Evolutionary conservation across 1,140 invertebrate species (phyloP), one percentile per base, ranked within the genome.

Genomic region (Thrips palmi): DNA sequence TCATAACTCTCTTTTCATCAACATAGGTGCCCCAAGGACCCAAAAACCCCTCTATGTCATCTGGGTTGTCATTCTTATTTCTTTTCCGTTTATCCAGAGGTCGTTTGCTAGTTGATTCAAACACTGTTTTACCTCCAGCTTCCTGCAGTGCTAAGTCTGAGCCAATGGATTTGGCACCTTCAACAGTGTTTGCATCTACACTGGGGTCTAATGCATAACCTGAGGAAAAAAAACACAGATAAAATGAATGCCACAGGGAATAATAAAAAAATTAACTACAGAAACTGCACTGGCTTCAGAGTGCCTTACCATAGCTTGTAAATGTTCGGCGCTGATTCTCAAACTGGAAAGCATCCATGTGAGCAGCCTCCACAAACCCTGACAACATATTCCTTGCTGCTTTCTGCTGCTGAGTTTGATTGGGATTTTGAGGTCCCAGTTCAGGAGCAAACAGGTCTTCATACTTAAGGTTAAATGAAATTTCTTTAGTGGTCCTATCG

Each of bases 261-360:
- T 1, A 21, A 43, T 36, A 30, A 33, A 35, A 31, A 14, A 4
- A 23, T 37, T n/a, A 7, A 17, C 15, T 23, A 38, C 18, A 7
- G 14, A 28, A 15, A 12, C 20, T 31, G 30, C 28, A n/a, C 4
- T 39, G 14, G 23, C 17, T 18, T 21, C 19, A 32, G 8, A 40
- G 14, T 2, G 17, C 33, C 54, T 52, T 59, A 77, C 76, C 88
- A 63, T 84, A 94, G 52, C 83, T 88, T 21, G 74, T 66, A 58
- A 98, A 99, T 8, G 91, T 97, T 53, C 89, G 65, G 44, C 94
- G 67, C 53, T 99, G 92, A 56, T 87, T 92, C 61, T 99, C 94
- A 71, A 99, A 99, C 48, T 97, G 84, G 60, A 97, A 98, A 49
- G 88, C 83, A 62, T 78, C 96, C 20, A 99, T 74, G 58, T 96